Conservation (phyloP, 2,888 invertebrate genomes). For the Patella depressa region DNA sequence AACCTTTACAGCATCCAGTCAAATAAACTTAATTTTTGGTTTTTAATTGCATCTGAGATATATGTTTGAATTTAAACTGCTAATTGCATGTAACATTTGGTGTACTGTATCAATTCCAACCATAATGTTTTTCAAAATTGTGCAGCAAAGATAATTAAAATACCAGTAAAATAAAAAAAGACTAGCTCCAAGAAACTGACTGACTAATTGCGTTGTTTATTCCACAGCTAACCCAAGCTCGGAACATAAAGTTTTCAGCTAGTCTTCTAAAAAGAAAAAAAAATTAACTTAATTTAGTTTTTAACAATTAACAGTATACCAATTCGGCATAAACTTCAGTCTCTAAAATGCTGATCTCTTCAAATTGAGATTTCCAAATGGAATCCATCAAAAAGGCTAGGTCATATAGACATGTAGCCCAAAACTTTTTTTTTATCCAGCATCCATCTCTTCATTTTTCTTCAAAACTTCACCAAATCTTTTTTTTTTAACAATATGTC, state of each 20-base stretch:
- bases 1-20: too few relatives aligned
- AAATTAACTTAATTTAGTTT: conserved; percentile 10
- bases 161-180: conserved; percentile 1
- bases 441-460: not conserved
- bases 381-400: too few relatives aligned
- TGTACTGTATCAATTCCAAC: too few relatives aligned
- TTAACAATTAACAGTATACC: conserved; percentile 12
- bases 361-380: too few relatives aligned
- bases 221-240: not conserved
- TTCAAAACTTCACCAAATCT: too few relatives aligned
- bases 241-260: not conserved
- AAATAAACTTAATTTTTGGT: too few relatives aligned
- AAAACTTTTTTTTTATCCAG: not conserved
- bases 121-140: too few relatives aligned
- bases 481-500: too few relatives aligned
- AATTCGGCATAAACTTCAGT: not conserved
- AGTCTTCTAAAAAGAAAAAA: conserved; percentile 12
- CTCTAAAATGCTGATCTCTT: too few relatives aligned
- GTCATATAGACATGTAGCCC: not conserved
- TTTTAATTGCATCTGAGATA: too few relatives aligned
- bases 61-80: too few relatives aligned
- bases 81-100: too few relatives aligned
- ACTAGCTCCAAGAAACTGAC: not conserved
- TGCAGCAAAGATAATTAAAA: not conserved
- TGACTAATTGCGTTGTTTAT: not conserved